phyloP scores from a whole-genome alignment of 1,140 invertebrate genomes.

The Hylaeus volcanicus region DNA sequence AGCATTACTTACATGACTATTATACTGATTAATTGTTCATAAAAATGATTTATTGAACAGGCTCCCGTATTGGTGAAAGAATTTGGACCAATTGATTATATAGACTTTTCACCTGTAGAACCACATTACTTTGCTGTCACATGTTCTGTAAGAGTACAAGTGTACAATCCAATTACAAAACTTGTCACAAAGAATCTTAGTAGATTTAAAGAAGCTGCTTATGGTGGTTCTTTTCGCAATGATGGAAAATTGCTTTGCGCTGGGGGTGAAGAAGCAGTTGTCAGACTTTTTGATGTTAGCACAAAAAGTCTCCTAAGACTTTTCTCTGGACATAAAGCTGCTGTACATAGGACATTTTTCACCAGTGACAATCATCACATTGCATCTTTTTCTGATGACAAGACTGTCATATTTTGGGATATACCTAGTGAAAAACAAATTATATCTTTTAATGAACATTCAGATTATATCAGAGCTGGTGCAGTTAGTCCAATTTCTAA shows the following conservation, averaged over 20 bases:
- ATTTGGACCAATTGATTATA: constrained; percentile 93
- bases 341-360: constrained; percentile 93
- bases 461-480: constrained; percentile 92
- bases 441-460: constrained; percentile 86
- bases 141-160: constrained; percentile 93
- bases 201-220: constrained; percentile 92
- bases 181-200: constrained; percentile 91
- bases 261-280: constrained; percentile 92
- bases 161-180: constrained; percentile 95
- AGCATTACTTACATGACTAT: not conserved
- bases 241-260: constrained; percentile 93
- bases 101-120: constrained; percentile 93
- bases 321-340: constrained; percentile 79
- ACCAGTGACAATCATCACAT: constrained; percentile 89
- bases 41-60: constrained; percentile 79
- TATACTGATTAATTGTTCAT: constrained; percentile 24
- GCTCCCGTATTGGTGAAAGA: constrained; percentile 94
- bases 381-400: constrained; percentile 96
- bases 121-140: constrained; percentile 95
- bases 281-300: constrained; percentile 93
- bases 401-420: constrained; percentile 93
- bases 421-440: constrained; percentile 90
- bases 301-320: constrained; percentile 88
- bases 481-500: constrained; percentile 88
- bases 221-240: constrained; percentile 91